Evolutionary conservation across 2,888 invertebrate species (phyloP), one percentile per base, ranked within the genome.

Genomic region (Linyphia triangularis): DNA sequence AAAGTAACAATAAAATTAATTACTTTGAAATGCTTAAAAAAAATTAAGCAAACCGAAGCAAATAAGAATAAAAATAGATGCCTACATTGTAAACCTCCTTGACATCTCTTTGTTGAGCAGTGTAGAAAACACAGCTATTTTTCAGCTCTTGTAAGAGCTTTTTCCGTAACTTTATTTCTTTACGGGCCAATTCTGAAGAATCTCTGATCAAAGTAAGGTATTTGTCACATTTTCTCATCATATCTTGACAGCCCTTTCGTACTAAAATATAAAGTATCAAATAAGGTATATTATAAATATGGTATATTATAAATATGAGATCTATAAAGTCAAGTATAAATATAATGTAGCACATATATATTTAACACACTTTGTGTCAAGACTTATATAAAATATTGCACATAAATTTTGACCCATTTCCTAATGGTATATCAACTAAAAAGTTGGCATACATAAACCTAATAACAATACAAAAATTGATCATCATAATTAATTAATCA

Each of bases 51-150:
- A 69, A 22, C n/a, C n/a, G n/a, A 19, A n/a, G 0, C 19, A 37
- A 30, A 65, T 28, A 1, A 28, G 16, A 28, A 65, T 2, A 10
- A 0, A 72, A n/a, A 4, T 67, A 9, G 40, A 57, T 72, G 73
- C 81, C 40, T 40, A 86, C 86, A 75, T 81, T 75, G 9, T 40
- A 40, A 19, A 79, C 81, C 81, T 81, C 70, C 26, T 75, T 81
- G 10, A 67, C 81, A 75, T 86, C 86, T 65, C 63, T 69, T 26
- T 57, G 22, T n/a, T 86, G 81, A 28, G 67, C 65, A 79, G 59
- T 28, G 59, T 86, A 86, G 28, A 75, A 86, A 37, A 81, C 19
- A 40, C 22, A 73, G 13, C 33, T 67, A 26, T 61, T 33, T n/a
- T 86, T 81, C 19, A 81, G 51, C 28, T 86, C 67, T 16, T 67